Evolutionary conservation across 2,888 invertebrate genomes (phyloP), one percentile per base, ranked within the genome.

Genomic region (Mesodorylaimus sp.): DNA sequence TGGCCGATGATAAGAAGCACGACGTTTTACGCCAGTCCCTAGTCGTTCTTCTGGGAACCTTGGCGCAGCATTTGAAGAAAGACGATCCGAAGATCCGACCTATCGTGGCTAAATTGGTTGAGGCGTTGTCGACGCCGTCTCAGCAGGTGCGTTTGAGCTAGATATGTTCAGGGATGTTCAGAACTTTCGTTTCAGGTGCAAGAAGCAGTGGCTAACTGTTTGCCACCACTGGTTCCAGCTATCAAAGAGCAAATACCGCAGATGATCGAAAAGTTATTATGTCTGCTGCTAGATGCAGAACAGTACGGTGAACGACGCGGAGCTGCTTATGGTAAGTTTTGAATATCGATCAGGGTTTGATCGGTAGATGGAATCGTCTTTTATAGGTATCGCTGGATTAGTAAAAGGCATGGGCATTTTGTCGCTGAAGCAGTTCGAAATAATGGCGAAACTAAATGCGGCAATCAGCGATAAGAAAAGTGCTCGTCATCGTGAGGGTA

Each of bases 281-380:
- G 81, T 60, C 80, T 85, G 52, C 73, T 93, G 42, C 76, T 89
- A 24, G 86, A 87, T 56, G 85, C 85, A 0, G 85, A 87, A 58
- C 85, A 83, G 61, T 93, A 89, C 66, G 91, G 89, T 1, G 84
- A 86, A 63, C 74, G 84, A 68, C 78, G 85, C 71, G 97, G 97
- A 13, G 95, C 97, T 1, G 93, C 95, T 0, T 93, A 93, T 66
- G 93, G 95, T n/a, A n/a, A n/a, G n/a, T n/a, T n/a, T n/a, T n/a
- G n/a, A n/a, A n/a, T n/a, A n/a, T n/a, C n/a, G n/a, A n/a, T n/a
- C n/a, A n/a, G n/a, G n/a, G n/a, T n/a, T n/a, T n/a, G n/a, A n/a
- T n/a, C n/a, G n/a, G n/a, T n/a, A n/a, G n/a, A n/a, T n/a, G n/a
- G n/a, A n/a, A n/a, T n/a, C n/a, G n/a, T n/a, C n/a, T n/a, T n/a